These are phyloP conservation scores for Misgurnus mizolepis DNA, from an alignment of 2,113 vertebrate species.

Conservation along the genomic window DNA sequence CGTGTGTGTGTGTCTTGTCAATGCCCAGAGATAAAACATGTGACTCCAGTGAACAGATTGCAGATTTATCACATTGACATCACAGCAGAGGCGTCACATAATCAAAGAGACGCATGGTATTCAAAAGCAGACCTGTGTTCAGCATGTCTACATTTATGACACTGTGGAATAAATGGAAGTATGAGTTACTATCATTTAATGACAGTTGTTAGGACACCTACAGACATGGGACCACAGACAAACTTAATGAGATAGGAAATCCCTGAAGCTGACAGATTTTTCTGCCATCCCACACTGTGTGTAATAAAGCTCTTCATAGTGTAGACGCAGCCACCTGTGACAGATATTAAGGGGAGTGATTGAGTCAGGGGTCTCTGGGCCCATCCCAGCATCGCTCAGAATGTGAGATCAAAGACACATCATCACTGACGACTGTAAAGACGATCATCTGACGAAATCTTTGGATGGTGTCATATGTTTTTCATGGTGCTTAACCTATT, in stretches of 20 bases:
- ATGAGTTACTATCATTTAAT: neutral
- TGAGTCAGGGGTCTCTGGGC: neutral
- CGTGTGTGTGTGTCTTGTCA: neutral
- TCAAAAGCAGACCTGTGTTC: neutral
- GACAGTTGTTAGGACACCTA: neutral
- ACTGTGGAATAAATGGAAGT: neutral
- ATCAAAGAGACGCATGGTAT: neutral
- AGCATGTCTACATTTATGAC: neutral
- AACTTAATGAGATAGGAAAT: neutral
- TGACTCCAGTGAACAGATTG: neutral
- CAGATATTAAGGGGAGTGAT: neutral
- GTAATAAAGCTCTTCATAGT: neutral
- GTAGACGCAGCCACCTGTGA: neutral
- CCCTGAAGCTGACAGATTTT: conserved; percentile 2
- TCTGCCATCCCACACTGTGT: neutral
- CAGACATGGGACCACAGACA: neutral
- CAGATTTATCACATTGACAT: conserved; percentile 2
- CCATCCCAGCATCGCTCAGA: neutral
- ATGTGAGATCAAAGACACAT: conserved; percentile 3
- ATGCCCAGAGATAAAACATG: neutral
- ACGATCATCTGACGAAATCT: neutral
- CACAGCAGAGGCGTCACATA: conserved; percentile 14
- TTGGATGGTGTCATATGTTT: neutral
- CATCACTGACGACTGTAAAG: neutral
- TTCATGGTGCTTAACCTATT: neutral